Evolutionary conservation across 2,113 vertebrate species (phyloP).

Genomic region (Uria aalge): DNA sequence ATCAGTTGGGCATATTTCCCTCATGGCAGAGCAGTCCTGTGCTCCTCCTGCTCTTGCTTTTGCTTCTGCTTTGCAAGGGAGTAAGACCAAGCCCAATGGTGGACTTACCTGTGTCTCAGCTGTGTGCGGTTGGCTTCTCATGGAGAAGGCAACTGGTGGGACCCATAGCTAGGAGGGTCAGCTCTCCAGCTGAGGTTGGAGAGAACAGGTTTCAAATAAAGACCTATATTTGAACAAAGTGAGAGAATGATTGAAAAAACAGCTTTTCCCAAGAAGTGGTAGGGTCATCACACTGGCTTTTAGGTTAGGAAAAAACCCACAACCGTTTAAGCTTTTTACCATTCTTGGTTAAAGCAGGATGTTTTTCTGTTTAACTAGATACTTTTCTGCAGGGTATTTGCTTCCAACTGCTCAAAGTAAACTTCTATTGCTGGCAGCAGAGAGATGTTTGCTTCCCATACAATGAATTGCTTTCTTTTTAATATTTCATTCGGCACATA

Average conservation of each 20-base stretch:
- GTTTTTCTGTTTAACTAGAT: slow-evolving; percentile 19
- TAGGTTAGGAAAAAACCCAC: neutral
- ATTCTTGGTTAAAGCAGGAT: slow-evolving; percentile 18
- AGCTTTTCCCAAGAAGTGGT: neutral
- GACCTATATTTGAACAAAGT: neutral
- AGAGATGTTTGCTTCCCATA: slow-evolving; percentile 39
- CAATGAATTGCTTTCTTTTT: slow-evolving; percentile 51
- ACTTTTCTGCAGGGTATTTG: slow-evolving; percentile 28
- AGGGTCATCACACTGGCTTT: neutral
- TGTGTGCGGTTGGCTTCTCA: rapidly evolving
- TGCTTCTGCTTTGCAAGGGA: neutral
- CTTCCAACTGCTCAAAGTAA: slow-evolving; percentile 33
- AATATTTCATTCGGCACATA: neutral
- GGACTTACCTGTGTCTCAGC: neutral
- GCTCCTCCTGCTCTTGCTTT: neutral
- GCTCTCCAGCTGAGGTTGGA: neutral
- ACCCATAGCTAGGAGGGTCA: neutral
- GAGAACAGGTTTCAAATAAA: neutral
- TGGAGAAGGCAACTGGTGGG: neutral
- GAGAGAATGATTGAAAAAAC: neutral
- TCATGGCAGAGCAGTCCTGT: neutral
- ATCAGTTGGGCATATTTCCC: neutral
- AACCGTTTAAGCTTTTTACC: neutral
- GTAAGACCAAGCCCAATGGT: neutral
- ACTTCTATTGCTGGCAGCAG: slow-evolving; percentile 38